These are phyloP conservation scores for Festucalex cinctus DNA, from an alignment of 2,113 vertebrate genomes.

Conservation along the genomic window DNA sequence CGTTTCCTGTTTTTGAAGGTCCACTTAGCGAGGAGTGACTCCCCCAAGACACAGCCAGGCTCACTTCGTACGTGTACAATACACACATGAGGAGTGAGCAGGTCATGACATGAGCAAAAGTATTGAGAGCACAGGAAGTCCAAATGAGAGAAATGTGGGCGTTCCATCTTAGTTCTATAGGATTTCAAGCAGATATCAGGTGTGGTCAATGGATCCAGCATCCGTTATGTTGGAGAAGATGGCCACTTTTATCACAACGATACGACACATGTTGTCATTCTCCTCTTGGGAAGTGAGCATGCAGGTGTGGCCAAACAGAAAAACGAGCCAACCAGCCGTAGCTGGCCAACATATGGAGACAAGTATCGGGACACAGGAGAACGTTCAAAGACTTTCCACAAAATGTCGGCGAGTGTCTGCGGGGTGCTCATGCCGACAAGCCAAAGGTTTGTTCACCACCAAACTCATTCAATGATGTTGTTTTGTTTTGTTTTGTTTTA, in stretches of 20 bases:
- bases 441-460: not conserved
- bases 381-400: not conserved
- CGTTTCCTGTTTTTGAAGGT: constrained; percentile 70
- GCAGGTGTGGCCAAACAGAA: not conserved
- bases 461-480: not conserved
- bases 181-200: not conserved
- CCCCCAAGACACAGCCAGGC: constrained; percentile 46
- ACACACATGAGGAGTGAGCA: not conserved
- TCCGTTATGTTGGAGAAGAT: too few relatives aligned
- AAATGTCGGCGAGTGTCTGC: too few relatives aligned
- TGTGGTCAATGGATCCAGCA: too few relatives aligned
- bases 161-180: not conserved
- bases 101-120: not conserved
- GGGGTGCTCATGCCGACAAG: not conserved
- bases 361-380: not conserved
- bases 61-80: not conserved
- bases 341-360: not conserved
- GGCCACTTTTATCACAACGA: not conserved
- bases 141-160: not conserved
- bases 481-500: not conserved
- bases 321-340: not conserved
- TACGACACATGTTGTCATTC: not conserved
- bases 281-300: not conserved
- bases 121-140: not conserved
- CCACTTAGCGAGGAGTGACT: constrained; percentile 62